phyloP scores from a whole-genome alignment of 1,140 invertebrate species.

The Monomorium pharaonis region DNA sequence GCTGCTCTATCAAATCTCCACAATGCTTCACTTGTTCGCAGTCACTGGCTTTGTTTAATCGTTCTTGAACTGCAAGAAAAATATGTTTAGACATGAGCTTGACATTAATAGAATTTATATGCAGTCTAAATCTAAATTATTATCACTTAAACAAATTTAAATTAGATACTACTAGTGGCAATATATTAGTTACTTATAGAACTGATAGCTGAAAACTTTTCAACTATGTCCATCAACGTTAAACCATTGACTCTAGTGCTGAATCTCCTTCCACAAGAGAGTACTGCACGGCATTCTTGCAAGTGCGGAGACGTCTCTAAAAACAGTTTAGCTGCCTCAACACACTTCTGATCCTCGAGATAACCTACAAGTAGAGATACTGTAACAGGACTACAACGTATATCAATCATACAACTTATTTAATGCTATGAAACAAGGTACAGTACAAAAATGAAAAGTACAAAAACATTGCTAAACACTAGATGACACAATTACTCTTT shows the following conservation, averaged over 20 bases:
- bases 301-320: slow-evolving; percentile 82
- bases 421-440: neutral
- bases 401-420: neutral
- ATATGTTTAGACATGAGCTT: neutral
- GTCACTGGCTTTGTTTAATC: slow-evolving; percentile 77
- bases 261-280: slow-evolving; percentile 79
- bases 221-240: slow-evolving; percentile 81
- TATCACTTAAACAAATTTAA: neutral
- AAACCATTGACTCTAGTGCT: slow-evolving; percentile 80
- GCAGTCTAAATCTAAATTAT: neutral
- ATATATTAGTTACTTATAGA: slow-evolving; percentile 74
- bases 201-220: slow-evolving; percentile 81
- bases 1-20: slow-evolving; percentile 80
- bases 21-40: slow-evolving; percentile 76
- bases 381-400: neutral
- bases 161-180: neutral
- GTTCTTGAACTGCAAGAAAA: slow-evolving; percentile 78
- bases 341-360: slow-evolving; percentile 82
- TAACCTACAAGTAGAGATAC: slow-evolving; percentile 79
- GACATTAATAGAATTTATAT: neutral
- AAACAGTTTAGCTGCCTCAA: slow-evolving; percentile 81
- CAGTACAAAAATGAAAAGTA: neutral
- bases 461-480: neutral
- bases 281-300: slow-evolving; percentile 82
- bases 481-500: neutral